Percentiles rank a stretch among this genome's conserved stretches.
These are phyloP conservation scores for Delphinus delphis DNA, from an alignment of 2,113 vertebrate species.

Conservation along the genomic window DNA sequence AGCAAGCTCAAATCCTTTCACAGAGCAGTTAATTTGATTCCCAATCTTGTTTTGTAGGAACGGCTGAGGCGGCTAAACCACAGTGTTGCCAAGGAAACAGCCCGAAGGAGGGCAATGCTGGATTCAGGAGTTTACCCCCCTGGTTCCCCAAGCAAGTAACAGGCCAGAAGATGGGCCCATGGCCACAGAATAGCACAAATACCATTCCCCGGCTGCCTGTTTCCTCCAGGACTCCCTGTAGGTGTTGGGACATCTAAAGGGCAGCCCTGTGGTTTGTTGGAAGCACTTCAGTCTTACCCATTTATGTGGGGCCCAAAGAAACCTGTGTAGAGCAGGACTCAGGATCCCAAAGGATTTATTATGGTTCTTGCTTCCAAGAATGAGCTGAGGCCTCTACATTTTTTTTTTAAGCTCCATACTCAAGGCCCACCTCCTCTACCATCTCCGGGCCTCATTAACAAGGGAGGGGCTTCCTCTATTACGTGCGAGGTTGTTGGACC, in stretches of 20 bases:
- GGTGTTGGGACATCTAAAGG: background rate
- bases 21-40: background rate
- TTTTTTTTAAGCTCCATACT: background rate
- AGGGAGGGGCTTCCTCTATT: background rate
- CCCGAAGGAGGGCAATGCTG: constrained; percentile 93
- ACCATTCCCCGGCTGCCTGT: background rate
- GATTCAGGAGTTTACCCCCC: constrained; percentile 90
- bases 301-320: background rate
- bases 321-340: background rate
- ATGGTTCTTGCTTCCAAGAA: background rate
- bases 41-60: constrained; percentile 84
- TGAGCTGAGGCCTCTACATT: background rate
- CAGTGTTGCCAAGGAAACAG: constrained; percentile 95
- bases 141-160: constrained; percentile 90
- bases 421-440: background rate
- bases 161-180: background rate
- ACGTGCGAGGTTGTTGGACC: background rate
- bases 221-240: background rate
- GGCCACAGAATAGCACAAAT: constrained; percentile 13
- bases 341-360: background rate
- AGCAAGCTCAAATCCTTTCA: background rate
- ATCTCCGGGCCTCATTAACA: background rate
- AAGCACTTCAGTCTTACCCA: constrained; percentile 7
- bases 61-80: constrained; percentile 93
- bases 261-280: background rate